These are phyloP conservation scores for Busseola fusca DNA, from an alignment of 2,888 invertebrate species.

Conservation along the genomic window DNA sequence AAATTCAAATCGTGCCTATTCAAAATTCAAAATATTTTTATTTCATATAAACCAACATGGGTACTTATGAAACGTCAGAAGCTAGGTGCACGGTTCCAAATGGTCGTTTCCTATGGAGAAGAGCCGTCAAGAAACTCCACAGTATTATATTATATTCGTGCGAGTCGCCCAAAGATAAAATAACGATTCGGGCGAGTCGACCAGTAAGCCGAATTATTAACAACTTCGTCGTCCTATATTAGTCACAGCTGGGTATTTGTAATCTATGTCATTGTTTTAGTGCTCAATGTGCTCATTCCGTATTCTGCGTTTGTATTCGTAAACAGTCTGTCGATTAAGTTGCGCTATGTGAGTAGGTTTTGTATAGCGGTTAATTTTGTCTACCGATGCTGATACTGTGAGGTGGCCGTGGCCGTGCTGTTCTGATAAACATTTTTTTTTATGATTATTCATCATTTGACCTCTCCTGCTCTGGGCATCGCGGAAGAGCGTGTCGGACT, in stretches of 20 bases:
- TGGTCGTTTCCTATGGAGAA: too few relatives aligned
- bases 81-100: too few relatives aligned
- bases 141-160: too few relatives aligned
- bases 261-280: slow-evolving; percentile 30
- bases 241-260: slow-evolving; percentile 41
- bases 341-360: slow-evolving; percentile 8
- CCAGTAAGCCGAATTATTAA: slow-evolving; percentile 34
- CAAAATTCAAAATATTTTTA: too few relatives aligned
- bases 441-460: too few relatives aligned
- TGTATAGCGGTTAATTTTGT: slow-evolving; percentile 3
- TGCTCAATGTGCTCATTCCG: slow-evolving; percentile 41
- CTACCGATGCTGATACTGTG: too few relatives aligned
- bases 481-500: too few relatives aligned
- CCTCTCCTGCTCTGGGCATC: too few relatives aligned
- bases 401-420: neutral
- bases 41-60: too few relatives aligned
- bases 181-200: neutral
- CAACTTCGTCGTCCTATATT: slow-evolving; percentile 12
- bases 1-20: neutral
- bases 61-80: too few relatives aligned
- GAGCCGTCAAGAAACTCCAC: too few relatives aligned
- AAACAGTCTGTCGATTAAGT: slow-evolving; percentile 5
- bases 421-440: neutral
- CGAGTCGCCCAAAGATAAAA: neutral
- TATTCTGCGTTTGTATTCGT: slow-evolving; percentile 26